Base-by-base conservation (phyloP, 2,797 vertebrate species). In the Chaetophractus vellerosus region DNA sequence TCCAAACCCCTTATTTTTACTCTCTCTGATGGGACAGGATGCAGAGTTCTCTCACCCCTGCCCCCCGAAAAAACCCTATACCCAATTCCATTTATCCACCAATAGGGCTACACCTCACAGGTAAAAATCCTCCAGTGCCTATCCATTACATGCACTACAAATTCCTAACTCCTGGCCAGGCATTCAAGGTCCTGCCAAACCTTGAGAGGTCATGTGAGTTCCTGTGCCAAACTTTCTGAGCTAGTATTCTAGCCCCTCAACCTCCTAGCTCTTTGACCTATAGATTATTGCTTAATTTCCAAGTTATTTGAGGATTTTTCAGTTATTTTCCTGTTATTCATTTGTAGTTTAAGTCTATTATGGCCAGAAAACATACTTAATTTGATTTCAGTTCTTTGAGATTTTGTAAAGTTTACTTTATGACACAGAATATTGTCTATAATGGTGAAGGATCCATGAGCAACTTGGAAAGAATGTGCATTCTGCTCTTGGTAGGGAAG, bases 301-400 rank as follows among this genome's bases (percentile, higher is more conserved):
- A 94, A 95, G n/a, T 41, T 55, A 80, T 10, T 26, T 18, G n/a
- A 61, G 15, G 36, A 33, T 31, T 55, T 88, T 85, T 11, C 71
- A 79, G 21, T 48, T 59, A 64, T 26, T 26, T 78, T 59, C 68
- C 63, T 69, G 16, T 41, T 78, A 59, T 14, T 92, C 6, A 76
- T 48, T 80, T 97, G 59, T 55, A 86, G 45, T 28, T 82, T 88
- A 90, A 80, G 87, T 90, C 31, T 52, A 52, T 66, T 90, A 57
- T 15, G 75, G 36, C 64, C 88, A 92, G 84, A 92, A 45, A 91
- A 78, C 21, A 91, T n/a, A 24, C 11, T 50, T 81, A 71, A 16
- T 26, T 36, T 84, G 48, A 68, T 79, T 90, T 85, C 16, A 38
- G 33, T 80, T 52, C 15, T 88, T 90, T 33, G 64, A 81, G 63